A percentile compares a stretch with the other conserved stretches of the same genome.
Evolutionary conservation across 2,888 invertebrate genomes (phyloP).

Genomic region (Clusia tigrina): DNA sequence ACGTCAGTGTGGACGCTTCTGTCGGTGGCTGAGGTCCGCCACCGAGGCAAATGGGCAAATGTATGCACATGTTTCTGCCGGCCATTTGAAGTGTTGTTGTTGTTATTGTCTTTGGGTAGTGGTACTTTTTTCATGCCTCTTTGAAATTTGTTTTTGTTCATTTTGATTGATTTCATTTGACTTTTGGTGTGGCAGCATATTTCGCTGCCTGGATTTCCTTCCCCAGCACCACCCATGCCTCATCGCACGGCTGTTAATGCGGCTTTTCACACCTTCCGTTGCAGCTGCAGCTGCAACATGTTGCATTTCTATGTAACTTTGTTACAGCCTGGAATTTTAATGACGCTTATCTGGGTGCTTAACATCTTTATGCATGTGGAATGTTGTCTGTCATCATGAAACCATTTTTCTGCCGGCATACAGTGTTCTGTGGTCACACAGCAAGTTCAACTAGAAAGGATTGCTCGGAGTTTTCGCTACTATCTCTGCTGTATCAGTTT

Average conservation of each 20-base stretch:
- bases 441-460: too few relatives aligned
- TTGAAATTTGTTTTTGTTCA: neutral
- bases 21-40: neutral
- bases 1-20: neutral
- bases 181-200: neutral
- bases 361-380: neutral
- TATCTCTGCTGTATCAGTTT: too few relatives aligned
- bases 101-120: too few relatives aligned
- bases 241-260: neutral
- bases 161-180: neutral
- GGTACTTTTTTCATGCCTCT: neutral
- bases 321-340: neutral
- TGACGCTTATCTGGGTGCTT: constrained; percentile 1
- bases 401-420: too few relatives aligned
- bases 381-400: too few relatives aligned
- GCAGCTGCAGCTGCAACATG: neutral
- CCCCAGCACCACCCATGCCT: neutral
- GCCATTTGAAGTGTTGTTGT: too few relatives aligned
- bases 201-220: neutral
- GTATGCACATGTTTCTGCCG: neutral
- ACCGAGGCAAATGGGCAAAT: neutral
- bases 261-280: neutral
- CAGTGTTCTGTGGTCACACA: too few relatives aligned
- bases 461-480: too few relatives aligned
- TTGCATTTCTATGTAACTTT: neutral